These are phyloP conservation scores for Oscheius onirici DNA, from an alignment of 2,888 invertebrate species.

Conservation along the genomic window DNA sequence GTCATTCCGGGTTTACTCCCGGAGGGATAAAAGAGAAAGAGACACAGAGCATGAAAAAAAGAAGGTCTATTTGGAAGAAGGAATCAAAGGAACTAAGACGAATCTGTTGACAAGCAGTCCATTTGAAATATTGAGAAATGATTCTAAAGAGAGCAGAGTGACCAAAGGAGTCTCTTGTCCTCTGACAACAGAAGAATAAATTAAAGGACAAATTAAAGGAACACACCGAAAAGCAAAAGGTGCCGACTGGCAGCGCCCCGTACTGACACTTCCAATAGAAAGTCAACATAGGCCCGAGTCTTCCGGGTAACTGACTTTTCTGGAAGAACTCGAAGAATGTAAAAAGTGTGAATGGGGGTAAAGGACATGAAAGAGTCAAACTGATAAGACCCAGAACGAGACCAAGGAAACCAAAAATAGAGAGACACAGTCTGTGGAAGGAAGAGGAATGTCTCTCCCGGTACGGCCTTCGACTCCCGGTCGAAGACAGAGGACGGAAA, in stretches of 20 bases:
- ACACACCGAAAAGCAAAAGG: conserved; percentile 6
- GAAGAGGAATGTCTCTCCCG: conserved; percentile 2
- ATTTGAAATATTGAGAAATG: not conserved
- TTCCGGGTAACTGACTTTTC: conserved; percentile 26
- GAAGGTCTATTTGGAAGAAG: not conserved
- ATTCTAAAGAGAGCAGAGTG: not conserved
- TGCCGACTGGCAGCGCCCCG: conserved; percentile 23
- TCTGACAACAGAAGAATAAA: not conserved
- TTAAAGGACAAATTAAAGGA: not conserved
- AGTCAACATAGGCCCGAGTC: conserved; percentile 15
- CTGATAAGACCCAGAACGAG: not conserved
- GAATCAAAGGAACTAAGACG: not conserved
- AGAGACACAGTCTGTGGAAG: not conserved
- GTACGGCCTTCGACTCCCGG: conserved; percentile 22
- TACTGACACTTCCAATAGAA: conserved; percentile 24
- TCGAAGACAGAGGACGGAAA: not conserved
- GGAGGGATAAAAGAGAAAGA: not conserved
- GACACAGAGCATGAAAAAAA: not conserved
- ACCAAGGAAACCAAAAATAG: not conserved
- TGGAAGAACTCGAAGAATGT: too few species aligned
- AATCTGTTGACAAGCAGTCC: too few species aligned
- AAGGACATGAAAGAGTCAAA: not conserved
- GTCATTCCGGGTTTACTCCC: too few species aligned
- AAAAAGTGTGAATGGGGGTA: not conserved
- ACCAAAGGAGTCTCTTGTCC: not conserved